A percentile compares a stretch with the other conserved stretches of the same genome.
These are phyloP conservation scores for Melanostoma mellinum DNA, from an alignment of 2,888 invertebrate species.

Conservation along the genomic window DNA sequence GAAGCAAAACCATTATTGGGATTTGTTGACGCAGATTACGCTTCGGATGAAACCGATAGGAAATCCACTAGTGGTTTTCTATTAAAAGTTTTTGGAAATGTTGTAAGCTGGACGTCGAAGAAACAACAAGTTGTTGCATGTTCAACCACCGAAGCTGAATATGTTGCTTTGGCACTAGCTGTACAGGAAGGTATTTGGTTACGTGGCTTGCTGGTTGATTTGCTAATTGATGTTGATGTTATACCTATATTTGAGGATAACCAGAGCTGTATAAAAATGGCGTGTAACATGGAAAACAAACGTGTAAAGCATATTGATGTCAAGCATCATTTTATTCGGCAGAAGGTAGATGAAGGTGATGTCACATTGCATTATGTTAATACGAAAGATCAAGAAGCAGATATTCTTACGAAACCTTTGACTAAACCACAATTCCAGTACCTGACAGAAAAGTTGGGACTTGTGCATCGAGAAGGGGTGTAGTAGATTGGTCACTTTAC, in stretches of 20 bases:
- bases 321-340: slow-evolving; percentile 33
- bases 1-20: not conserved
- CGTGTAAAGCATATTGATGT: slow-evolving; percentile 46
- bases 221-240: slow-evolving; percentile 16
- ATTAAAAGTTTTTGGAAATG: slow-evolving; percentile 50
- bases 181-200: slow-evolving; percentile 46
- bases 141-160: slow-evolving; percentile 18
- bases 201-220: slow-evolving; percentile 30
- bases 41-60: slow-evolving; percentile 13
- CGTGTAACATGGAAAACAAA: slow-evolving; percentile 35
- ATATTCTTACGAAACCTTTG: slow-evolving; percentile 24
- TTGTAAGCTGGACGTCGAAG: slow-evolving; percentile 50
- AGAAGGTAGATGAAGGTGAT: slow-evolving; percentile 33
- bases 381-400: slow-evolving; percentile 23
- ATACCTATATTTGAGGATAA: slow-evolving; percentile 43
- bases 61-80: slow-evolving; percentile 47
- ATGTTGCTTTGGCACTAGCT: slow-evolving; percentile 2
- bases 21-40: slow-evolving; percentile 12
- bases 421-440: slow-evolving; percentile 24
- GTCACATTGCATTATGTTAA: slow-evolving; percentile 14
- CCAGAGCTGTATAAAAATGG: slow-evolving; percentile 51
- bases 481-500: no score
- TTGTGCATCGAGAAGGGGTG: slow-evolving; percentile 24
- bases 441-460: slow-evolving; percentile 5
- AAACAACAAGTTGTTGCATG: slow-evolving; percentile 26